Evolutionary conservation across 92 coral and sea anemone species (phyloP), one percentile per base, ranked within the genome.

Genomic region (Metridium senile): DNA sequence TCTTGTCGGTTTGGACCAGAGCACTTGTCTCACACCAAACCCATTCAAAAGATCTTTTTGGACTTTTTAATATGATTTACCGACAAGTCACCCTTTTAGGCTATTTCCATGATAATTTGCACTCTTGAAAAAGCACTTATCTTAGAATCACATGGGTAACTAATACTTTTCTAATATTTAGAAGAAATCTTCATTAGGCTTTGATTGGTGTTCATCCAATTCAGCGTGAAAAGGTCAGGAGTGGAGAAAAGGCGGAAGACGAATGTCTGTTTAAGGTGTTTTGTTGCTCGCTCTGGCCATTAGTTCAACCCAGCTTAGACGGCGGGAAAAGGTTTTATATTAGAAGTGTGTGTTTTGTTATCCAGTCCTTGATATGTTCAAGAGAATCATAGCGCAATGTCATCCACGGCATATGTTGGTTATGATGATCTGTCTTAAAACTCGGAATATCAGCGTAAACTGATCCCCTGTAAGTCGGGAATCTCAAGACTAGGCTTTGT

Each of bases 401-500:
- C 84, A 79, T 39, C 59, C 51, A 33, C 7, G 20, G 9, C 69
- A 26, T 54, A 74, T 56, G 51, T 49, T 51, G 51, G 43, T 70
- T 27, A 28, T 31, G 74, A 56, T 56, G 66, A 77, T 54, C 32
- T 77, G 75, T 77, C 67, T 47, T 33, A 77, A 77, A 65, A 47
- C 68, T 32, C 76, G 35, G 62, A 35, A 58, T 51, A 68, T 63
- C 73, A 46, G 52, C 61, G 84, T 79, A 79, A 79, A 57, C 76
- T 70, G 84, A 79, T 79, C 84, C 46, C 20, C n/a, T 26, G 70
- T 79, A 79, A 68, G 84, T 58, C 70, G 84, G 84, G 52, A 59
- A 30, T 52, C 84, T 79, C 74, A 64, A 79, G 84, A 58, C 68
- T 20, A 33, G 28, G 26, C 76, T 30, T 79, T 79, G 84, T 79